phyloP scores from a whole-genome alignment of 2,888 invertebrate species.

The Eristalis tenax region DNA sequence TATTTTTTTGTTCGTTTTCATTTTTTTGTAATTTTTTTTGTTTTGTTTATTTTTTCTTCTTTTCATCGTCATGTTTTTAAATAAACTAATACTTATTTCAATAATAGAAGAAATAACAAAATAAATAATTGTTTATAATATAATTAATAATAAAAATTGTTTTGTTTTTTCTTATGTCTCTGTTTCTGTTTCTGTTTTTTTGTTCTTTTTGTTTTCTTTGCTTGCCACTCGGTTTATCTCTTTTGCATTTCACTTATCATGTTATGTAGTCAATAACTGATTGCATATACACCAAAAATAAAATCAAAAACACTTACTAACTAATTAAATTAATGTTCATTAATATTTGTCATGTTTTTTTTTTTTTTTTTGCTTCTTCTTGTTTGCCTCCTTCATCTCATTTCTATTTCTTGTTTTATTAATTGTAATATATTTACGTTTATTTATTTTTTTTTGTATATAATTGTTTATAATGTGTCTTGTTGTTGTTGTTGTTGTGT shows the following conservation, averaged over 20 bases:
- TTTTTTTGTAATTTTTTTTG: slow-evolving; percentile 67
- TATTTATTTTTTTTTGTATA: slow-evolving; percentile 52
- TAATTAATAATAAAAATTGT: slow-evolving; percentile 63
- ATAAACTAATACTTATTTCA: slow-evolving; percentile 70
- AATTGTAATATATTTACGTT: slow-evolving; percentile 54
- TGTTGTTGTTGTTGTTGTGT: slow-evolving; percentile 10
- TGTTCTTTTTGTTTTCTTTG: not conserved
- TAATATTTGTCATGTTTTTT: slow-evolving; percentile 37
- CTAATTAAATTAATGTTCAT: slow-evolving; percentile 67
- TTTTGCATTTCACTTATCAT: slow-evolving; percentile 65
- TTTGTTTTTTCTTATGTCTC: not conserved
- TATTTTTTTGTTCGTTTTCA: slow-evolving; percentile 66
- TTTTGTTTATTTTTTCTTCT: slow-evolving; percentile 52
- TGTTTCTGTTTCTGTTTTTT: not conserved
- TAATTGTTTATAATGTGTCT: slow-evolving; percentile 54
- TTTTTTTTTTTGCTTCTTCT: slow-evolving; percentile 23
- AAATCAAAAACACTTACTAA: slow-evolving; percentile 60
- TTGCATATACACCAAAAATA: slow-evolving; percentile 69
- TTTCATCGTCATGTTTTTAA: slow-evolving; percentile 57
- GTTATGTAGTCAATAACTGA: slow-evolving; percentile 71
- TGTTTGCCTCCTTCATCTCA: not conserved
- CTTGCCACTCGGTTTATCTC: slow-evolving; percentile 46
- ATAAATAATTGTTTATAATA: slow-evolving; percentile 70
- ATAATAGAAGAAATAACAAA: slow-evolving; percentile 72
- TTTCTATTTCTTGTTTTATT: slow-evolving; percentile 3